Evolutionary conservation across 1,140 invertebrate species (phyloP), one percentile per base, ranked within the genome.

Genomic region (Aphelenchoides besseyi): DNA sequence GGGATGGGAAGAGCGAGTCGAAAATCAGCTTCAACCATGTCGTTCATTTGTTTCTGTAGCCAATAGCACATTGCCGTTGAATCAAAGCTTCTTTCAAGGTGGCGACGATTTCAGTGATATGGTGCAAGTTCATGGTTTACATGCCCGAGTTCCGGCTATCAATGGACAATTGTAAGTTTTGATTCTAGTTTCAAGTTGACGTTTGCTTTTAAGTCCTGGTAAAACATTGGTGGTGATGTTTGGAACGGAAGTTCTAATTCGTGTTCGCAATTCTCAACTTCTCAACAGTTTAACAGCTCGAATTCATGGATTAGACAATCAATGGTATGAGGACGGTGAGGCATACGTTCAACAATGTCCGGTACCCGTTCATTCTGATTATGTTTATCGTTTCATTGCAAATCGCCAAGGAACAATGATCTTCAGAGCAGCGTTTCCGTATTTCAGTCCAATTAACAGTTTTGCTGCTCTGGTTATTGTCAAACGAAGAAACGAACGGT

Each of bases 281-380:
- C 32, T 66, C 12, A 37, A 66, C 32, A 37, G 63, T 29, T 8
- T 66, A 3, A 63, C 63, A n/a, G 12, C 30, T 26, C 30, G 63
- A n/a, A 3, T 29, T 0, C 36, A 66, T 33, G 63, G 63, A 37
- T 32, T 66, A 3, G 63, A 66, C 30, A 66, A 33, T 1, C 16
- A n/a, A 12, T 66, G 63, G 63, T 66, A 63, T 32, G 12, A 66
- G 16, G 63, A 66, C 28, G 63, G 63, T 12, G 63, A 36, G 1
- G 32, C 63, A 12, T 66, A 66, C 36, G 9, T 66, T 12, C 63
- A 66, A 32, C 63, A 66, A 53, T 66, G 63, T 33, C 63, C 63
- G 9, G 30, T 66, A n/a, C 36, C 63, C 12, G 32, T 37, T 12
- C 30, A 30, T 29, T 36, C 32, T 18, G 63, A 36, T 16, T 53